Percentiles rank a stretch among this genome's conserved stretches.
Evolutionary conservation across 1,140 invertebrate genomes (phyloP).

Genomic region (Epicauta chinensis): DNA sequence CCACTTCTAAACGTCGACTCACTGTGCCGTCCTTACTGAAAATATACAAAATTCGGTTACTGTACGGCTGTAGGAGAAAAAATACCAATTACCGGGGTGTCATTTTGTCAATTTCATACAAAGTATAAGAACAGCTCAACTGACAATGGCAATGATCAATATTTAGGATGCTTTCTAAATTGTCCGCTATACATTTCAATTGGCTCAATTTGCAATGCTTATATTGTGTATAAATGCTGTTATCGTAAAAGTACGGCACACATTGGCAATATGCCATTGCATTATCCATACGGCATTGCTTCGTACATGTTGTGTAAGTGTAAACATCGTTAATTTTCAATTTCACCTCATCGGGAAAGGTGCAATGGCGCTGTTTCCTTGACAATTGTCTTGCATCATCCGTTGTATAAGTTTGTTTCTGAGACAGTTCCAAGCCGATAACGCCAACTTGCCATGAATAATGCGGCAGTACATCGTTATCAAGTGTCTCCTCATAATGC

Average conservation of each 20-base stretch:
- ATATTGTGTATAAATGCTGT: constrained; percentile 38
- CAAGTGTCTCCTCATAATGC: constrained; percentile 59
- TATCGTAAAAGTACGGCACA: constrained; percentile 58
- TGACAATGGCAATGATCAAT: constrained; percentile 57
- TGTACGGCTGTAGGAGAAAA: no score
- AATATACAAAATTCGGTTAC: no score
- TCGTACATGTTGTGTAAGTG: constrained; percentile 62
- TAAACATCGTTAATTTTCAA: constrained; percentile 53
- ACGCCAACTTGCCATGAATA: constrained; percentile 58
- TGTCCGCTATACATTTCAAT: constrained; percentile 51
- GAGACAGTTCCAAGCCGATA: constrained; percentile 56
- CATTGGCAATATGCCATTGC: constrained; percentile 55
- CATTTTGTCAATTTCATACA: constrained; percentile 66
- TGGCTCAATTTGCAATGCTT: constrained; percentile 50
- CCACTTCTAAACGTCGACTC: constrained; percentile 43
- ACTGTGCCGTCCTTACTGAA: constrained; percentile 45
- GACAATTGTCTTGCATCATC: constrained; percentile 59
- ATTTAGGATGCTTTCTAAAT: constrained; percentile 50
- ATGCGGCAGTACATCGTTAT: constrained; percentile 56
- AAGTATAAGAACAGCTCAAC: constrained; percentile 61
- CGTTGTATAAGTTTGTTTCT: constrained; percentile 65
- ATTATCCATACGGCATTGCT: constrained; percentile 59
- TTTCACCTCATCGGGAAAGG: constrained; percentile 56
- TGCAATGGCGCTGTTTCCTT: constrained; percentile 58
- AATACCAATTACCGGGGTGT: no score